These are phyloP conservation scores for Andinoacara biseriatus DNA, from an alignment of 2,113 vertebrate species.

Conservation along the genomic window DNA sequence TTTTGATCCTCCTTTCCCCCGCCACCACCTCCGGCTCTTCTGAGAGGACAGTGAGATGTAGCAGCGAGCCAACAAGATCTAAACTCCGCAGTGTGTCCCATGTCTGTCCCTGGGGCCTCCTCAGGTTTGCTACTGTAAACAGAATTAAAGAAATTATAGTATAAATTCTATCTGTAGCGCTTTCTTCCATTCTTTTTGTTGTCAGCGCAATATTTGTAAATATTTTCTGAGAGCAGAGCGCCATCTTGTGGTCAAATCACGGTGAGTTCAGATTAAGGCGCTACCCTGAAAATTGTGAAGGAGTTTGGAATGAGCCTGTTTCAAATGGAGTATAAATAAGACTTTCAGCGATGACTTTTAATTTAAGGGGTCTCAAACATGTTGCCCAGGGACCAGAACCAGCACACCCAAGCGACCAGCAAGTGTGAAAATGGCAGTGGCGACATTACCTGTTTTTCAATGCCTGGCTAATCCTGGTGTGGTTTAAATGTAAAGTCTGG, in stretches of 20 bases:
- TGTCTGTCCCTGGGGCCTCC: too few relatives aligned
- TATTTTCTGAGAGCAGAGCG: background rate
- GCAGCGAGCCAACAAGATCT: too few relatives aligned
- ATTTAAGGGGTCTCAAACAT: background rate
- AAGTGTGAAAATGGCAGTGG: too few relatives aligned
- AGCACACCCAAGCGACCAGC: background rate
- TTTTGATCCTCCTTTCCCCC: too few relatives aligned
- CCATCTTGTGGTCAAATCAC: background rate
- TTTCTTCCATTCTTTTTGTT: background rate
- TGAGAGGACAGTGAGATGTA: too few relatives aligned
- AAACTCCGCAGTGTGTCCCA: too few relatives aligned
- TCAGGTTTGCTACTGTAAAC: too few relatives aligned
- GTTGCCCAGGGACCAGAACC: background rate
- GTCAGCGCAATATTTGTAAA: background rate
- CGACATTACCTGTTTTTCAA: too few relatives aligned
- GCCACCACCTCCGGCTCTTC: too few relatives aligned
- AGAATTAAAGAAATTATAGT: too few relatives aligned
- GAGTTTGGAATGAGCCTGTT: background rate
- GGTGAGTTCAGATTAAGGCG: background rate
- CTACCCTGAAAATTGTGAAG: background rate
- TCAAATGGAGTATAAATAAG: background rate
- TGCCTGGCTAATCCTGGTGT: too few relatives aligned
- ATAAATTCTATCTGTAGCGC: background rate
- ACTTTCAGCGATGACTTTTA: background rate
- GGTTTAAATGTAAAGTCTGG: too few relatives aligned